Evolutionary conservation across 1,140 invertebrate species (phyloP).

Genomic region (Aphis gossypii): DNA sequence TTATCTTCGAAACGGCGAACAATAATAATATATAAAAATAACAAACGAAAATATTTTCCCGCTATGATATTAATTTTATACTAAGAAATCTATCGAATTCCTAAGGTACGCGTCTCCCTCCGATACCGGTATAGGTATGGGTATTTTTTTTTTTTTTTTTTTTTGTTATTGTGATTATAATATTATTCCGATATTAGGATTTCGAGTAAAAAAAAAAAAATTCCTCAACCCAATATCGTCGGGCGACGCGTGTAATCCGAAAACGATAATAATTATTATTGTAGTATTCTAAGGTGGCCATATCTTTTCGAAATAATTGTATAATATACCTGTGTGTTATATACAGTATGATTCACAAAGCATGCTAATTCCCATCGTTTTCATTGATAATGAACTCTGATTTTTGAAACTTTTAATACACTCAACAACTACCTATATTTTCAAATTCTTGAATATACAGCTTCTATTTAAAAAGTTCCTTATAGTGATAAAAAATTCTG

Average conservation of each 20-base stretch:
- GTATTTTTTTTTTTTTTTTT: not conserved
- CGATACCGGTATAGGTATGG: not conserved
- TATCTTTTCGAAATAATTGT: not conserved
- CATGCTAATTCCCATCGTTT: no score
- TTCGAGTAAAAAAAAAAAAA: slow-evolving; percentile 13
- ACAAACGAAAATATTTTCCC: slow-evolving; percentile 12
- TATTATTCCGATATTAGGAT: not conserved
- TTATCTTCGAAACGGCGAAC: not conserved
- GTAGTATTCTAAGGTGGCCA: not conserved
- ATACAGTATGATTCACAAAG: not conserved
- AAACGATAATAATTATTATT: slow-evolving; percentile 10
- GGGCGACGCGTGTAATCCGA: not conserved
- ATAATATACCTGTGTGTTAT: not conserved
- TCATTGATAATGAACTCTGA: no score
- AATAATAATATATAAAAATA: not conserved
- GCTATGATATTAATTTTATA: slow-evolving; percentile 2
- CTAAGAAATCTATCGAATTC: not conserved
- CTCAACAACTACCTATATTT: no score
- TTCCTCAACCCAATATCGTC: not conserved
- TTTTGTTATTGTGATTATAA: not conserved
- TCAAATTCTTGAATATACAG: no score
- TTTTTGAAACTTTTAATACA: no score
- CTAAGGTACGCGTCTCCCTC: not conserved
- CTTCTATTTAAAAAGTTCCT: no score
- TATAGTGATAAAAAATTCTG: no score